These are phyloP conservation scores for Lepilemur septentrionalis DNA, from an alignment of 2,797 vertebrate species.

Conservation along the genomic window DNA sequence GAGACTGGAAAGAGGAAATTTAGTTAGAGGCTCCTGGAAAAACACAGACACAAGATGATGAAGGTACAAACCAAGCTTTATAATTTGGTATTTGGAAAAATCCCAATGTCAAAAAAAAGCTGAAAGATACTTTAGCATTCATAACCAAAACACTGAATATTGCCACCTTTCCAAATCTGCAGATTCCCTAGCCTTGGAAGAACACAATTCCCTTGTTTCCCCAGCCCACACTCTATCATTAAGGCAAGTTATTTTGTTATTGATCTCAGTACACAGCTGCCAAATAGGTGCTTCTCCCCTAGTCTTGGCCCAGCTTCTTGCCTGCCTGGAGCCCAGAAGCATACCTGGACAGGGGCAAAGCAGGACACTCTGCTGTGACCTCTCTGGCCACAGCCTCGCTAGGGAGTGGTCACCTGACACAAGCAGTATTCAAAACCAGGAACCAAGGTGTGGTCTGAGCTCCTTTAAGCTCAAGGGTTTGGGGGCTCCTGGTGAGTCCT, in stretches of 20 bases:
- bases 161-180: constrained; percentile 1
- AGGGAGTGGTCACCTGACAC: background rate
- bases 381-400: background rate
- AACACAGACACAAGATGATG: background rate
- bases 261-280: background rate
- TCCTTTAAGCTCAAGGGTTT: constrained; percentile 39
- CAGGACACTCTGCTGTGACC: background rate
- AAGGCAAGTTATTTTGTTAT: constrained; percentile 15
- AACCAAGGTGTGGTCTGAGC: constrained; percentile 7
- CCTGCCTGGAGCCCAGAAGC: background rate
- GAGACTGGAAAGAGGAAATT: constrained; percentile 37
- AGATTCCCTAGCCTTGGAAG: background rate
- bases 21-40: background rate
- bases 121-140: background rate
- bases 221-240: background rate
- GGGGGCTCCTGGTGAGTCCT: background rate
- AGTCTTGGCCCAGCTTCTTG: background rate
- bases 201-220: background rate
- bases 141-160: constrained; percentile 29
- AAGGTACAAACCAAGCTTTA: background rate
- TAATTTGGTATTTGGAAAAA: background rate
- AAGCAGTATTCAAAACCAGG: constrained; percentile 47
- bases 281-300: background rate
- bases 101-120: background rate
- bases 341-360: background rate